phyloP scores from a whole-genome alignment of 2,888 invertebrate genomes.

The Omphaloscelis lunosa region DNA sequence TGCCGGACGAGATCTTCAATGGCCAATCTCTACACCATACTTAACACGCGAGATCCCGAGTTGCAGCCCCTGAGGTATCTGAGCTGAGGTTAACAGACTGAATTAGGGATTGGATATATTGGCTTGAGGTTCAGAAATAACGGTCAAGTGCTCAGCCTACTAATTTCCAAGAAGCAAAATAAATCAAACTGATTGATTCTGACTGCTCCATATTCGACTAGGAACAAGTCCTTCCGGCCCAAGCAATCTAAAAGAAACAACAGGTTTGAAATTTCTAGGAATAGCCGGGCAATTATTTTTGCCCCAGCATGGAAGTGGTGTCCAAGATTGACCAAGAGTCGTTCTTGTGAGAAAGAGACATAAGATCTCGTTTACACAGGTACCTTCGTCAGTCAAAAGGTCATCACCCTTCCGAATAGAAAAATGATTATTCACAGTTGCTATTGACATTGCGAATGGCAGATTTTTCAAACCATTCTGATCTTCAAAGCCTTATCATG shows the following conservation, averaged over 20 bases:
- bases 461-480: neutral
- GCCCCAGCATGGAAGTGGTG: neutral
- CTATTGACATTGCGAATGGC: neutral
- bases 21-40: neutral
- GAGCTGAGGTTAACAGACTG: neutral
- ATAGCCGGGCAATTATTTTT: neutral
- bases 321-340: constrained; percentile 1
- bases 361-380: neutral
- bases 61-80: neutral
- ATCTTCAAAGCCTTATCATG: neutral
- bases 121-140: neutral
- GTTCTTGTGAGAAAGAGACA: neutral
- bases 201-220: neutral
- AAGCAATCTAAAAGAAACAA: neutral
- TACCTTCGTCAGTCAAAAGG: neutral
- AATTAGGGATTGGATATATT: neutral
- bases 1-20: neutral
- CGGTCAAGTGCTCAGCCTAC: neutral
- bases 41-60: neutral
- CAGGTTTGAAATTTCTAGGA: neutral
- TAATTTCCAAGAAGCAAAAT: neutral
- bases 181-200: too few relatives aligned
- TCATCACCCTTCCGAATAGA: neutral
- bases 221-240: neutral
- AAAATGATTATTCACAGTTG: neutral